Percentiles rank a stretch among this genome's conserved stretches.
Evolutionary conservation across 2,888 invertebrate species (phyloP).

Genomic region (Deilephila elpenor): DNA sequence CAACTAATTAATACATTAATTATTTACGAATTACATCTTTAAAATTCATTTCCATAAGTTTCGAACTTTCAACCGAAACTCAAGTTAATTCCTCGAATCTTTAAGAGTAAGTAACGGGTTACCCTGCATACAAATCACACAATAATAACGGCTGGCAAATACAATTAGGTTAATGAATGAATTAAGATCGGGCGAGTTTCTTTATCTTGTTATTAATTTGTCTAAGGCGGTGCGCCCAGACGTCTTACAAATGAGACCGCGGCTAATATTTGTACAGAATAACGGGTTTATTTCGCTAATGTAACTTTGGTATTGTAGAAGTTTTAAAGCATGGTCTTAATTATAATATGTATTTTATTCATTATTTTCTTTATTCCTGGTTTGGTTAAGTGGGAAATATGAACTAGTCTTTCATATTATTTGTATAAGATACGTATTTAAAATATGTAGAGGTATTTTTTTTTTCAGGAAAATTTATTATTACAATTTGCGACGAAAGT

Average conservation of each 20-base stretch:
- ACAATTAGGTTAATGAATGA: slow-evolving; percentile 85
- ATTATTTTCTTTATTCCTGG: no score
- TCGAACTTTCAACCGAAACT: not conserved
- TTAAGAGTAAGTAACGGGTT: slow-evolving; percentile 32
- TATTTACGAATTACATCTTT: not conserved
- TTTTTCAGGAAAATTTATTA: no score
- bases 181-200: slow-evolving; percentile 82
- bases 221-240: slow-evolving; percentile 73
- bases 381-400: no score
- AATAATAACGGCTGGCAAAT: slow-evolving; percentile 80
- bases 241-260: slow-evolving; percentile 78
- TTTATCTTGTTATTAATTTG: slow-evolving; percentile 85
- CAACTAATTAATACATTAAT: not conserved
- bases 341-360: no score
- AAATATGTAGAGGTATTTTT: no score
- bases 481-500: no score
- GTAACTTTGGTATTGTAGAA: slow-evolving; percentile 14
- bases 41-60: not conserved
- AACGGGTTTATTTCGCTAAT: slow-evolving; percentile 46
- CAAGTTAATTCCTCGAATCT: not conserved
- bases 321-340: not conserved
- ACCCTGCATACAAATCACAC: slow-evolving; percentile 44
- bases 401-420: no score
- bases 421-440: no score
- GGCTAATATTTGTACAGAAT: slow-evolving; percentile 72